Evolutionary conservation across 2,113 vertebrate species (phyloP).

Genomic region (Calidris pugnax): DNA sequence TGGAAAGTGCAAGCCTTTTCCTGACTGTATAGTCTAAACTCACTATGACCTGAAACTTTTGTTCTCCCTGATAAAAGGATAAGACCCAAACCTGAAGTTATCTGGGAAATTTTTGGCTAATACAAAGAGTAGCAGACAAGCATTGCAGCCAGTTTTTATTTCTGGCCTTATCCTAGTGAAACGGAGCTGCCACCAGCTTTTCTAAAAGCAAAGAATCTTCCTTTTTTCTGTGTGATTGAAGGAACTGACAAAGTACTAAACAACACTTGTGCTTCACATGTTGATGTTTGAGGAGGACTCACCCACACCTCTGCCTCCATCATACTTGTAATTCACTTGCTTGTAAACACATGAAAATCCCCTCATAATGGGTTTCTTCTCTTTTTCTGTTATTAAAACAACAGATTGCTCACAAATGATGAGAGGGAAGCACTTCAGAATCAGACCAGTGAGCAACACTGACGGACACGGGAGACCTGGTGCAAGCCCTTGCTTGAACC

Average conservation of each 20-base stretch:
- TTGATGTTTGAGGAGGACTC: not conserved
- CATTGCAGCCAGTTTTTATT: not conserved
- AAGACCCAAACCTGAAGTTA: not conserved
- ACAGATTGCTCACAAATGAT: not conserved
- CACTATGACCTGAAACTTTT: not conserved
- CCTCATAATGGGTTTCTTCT: not conserved
- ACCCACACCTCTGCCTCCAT: not conserved
- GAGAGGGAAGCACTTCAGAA: not conserved
- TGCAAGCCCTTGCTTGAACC: not conserved
- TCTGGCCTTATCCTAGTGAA: not conserved
- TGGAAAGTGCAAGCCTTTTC: not conserved
- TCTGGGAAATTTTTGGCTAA: not conserved
- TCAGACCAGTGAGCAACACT: not conserved
- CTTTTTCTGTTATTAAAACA: not conserved
- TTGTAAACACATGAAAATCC: not conserved
- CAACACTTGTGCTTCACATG: not conserved
- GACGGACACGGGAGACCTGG: rapidly evolving
- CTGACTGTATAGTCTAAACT: not conserved
- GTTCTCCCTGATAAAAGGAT: not conserved
- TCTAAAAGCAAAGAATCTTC: not conserved
- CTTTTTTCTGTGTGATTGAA: not conserved
- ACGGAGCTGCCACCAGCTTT: not conserved
- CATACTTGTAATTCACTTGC: not conserved
- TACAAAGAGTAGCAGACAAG: not conserved
- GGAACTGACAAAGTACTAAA: not conserved